A percentile compares a stretch with the other conserved stretches of the same genome.
Conservation (phyloP, 2,888 invertebrate species). For the Alviniconcha strummeri region DNA sequence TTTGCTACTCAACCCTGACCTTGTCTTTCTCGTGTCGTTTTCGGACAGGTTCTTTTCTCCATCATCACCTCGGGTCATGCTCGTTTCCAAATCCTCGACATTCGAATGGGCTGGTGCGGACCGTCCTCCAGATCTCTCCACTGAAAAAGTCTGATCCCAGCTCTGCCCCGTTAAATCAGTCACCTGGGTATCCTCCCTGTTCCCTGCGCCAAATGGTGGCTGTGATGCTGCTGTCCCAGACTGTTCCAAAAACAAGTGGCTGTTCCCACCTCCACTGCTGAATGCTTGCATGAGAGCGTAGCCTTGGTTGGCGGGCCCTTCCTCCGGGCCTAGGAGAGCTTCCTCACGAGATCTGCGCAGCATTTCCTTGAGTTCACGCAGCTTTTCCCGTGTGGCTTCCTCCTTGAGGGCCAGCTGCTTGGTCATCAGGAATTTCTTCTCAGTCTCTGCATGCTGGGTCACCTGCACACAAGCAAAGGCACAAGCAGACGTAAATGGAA, state of each 20-base stretch:
- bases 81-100: background rate
- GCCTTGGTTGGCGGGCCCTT: background rate
- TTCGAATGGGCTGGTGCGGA: background rate
- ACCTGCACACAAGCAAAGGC: slow-evolving; percentile 45
- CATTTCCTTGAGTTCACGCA: slow-evolving; percentile 64
- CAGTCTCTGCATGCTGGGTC: slow-evolving; percentile 54
- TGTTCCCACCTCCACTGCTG: background rate
- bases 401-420: slow-evolving; percentile 64
- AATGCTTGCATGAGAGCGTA: background rate
- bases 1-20: background rate
- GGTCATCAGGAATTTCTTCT: slow-evolving; percentile 53
- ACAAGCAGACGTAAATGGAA: background rate
- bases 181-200: background rate
- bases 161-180: background rate
- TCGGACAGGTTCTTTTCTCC: background rate
- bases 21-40: background rate
- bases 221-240: background rate
- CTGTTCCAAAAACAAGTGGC: background rate
- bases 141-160: background rate
- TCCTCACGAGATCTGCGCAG: slow-evolving; percentile 36
- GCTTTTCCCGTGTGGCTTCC: slow-evolving; percentile 66
- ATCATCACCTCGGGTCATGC: background rate
- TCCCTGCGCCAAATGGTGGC: background rate
- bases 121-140: background rate
- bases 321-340: background rate